Evolutionary conservation across 53 echinoderm and acorn worm species (phyloP).

Genomic region (Stichopus horrens): DNA sequence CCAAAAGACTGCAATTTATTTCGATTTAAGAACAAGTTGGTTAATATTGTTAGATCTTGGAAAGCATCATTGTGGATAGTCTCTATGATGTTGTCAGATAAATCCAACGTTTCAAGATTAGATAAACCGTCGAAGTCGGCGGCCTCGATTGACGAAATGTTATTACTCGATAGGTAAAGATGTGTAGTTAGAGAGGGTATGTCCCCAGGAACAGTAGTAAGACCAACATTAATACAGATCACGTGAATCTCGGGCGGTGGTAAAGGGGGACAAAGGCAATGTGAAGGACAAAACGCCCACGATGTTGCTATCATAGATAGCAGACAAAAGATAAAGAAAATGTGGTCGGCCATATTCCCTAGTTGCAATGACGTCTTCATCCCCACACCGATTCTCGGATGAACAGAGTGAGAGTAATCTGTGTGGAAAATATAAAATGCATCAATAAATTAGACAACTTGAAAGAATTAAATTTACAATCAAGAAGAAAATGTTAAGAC

Average conservation of each 20-base stretch:
- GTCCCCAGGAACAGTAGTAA: neutral
- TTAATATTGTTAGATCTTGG: neutral
- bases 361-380: too few species aligned
- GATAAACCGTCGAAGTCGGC: neutral
- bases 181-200: neutral
- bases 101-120: neutral
- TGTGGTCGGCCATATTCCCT: neutral
- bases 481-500: too few species aligned
- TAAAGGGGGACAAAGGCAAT: neutral
- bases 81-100: slow-evolving; percentile 10
- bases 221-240: neutral
- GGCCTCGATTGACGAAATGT: neutral
- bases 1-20: slow-evolving; percentile 5
- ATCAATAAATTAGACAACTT: too few species aligned
- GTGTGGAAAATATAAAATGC: too few species aligned
- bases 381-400: too few species aligned
- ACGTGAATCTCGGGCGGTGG: neutral
- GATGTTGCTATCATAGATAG: neutral
- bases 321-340: neutral
- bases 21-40: neutral
- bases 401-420: too few species aligned
- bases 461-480: too few species aligned
- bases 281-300: neutral
- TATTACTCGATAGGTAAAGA: slow-evolving; percentile 1
- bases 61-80: slow-evolving; percentile 5